phyloP scores from a whole-genome alignment of 2,888 invertebrate species.

The Dendrolimus houi region DNA sequence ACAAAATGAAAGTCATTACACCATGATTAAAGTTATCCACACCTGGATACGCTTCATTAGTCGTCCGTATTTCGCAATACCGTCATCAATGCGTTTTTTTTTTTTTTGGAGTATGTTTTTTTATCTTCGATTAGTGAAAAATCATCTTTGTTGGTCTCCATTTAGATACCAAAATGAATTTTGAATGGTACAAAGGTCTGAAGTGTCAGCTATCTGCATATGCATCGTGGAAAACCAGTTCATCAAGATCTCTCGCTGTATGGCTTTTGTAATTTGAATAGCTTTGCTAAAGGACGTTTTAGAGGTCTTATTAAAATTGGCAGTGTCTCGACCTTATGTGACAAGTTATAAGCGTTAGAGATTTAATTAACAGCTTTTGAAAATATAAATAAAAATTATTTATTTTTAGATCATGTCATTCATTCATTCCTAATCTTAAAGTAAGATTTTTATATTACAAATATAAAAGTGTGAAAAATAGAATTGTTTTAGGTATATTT shows the following conservation, averaged over 20 bases:
- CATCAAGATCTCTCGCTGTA: background rate
- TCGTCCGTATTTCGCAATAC: slow-evolving; percentile 29
- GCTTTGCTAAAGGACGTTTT: slow-evolving; percentile 15
- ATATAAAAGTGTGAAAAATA: too few relatives aligned
- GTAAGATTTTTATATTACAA: too few relatives aligned
- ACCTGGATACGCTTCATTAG: slow-evolving; percentile 32
- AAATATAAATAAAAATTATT: background rate
- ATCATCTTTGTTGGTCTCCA: too few relatives aligned
- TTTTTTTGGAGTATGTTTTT: slow-evolving; percentile 12
- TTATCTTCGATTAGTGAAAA: too few relatives aligned
- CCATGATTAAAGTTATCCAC: slow-evolving; percentile 7
- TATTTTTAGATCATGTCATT: too few relatives aligned
- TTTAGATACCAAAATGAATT: too few relatives aligned
- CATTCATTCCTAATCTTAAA: too few relatives aligned
- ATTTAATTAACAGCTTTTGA: background rate
- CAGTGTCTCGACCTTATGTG: slow-evolving; percentile 6
- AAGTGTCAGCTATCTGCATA: background rate
- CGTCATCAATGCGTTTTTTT: slow-evolving; percentile 22
- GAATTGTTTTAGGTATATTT: too few relatives aligned
- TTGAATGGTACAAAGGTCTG: too few relatives aligned
- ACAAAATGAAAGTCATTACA: too few relatives aligned
- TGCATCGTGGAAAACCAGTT: background rate
- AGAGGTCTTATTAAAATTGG: slow-evolving; percentile 24
- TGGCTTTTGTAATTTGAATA: background rate
- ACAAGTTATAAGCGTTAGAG: slow-evolving; percentile 11